These are phyloP conservation scores for Hypocryptadius cinnamomeus DNA, from an alignment of 2,113 vertebrate species.

Conservation along the genomic window DNA sequence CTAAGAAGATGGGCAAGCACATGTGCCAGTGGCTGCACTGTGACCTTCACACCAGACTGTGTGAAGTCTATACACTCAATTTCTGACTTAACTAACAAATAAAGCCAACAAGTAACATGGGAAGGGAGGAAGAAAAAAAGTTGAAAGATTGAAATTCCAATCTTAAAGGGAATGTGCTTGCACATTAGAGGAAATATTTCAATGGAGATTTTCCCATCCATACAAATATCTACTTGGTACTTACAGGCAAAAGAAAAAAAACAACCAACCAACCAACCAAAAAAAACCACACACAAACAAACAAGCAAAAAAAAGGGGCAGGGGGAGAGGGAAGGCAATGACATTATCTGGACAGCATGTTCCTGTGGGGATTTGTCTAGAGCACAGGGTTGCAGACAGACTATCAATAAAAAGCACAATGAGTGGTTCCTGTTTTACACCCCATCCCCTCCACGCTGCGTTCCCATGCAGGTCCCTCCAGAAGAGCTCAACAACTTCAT, in stretches of 20 bases:
- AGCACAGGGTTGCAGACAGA: not conserved
- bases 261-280: not conserved
- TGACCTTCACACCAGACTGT: too few species aligned
- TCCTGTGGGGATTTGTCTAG: not conserved
- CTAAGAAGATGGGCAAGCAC: accelerated
- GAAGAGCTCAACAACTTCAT: not conserved
- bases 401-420: not conserved
- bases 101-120: not conserved
- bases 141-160: not conserved
- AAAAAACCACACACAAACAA: not conserved
- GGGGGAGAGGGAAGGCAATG: not conserved
- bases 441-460: not conserved
- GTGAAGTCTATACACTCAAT: not conserved
- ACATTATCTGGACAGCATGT: not conserved
- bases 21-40: not conserved
- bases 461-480: not conserved
- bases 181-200: not conserved
- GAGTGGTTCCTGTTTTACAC: not conserved
- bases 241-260: not conserved
- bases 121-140: not conserved
- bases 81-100: not conserved
- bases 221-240: not conserved
- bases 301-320: not conserved
- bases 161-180: not conserved
- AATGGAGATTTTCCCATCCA: not conserved